Evolutionary conservation across 2,888 invertebrate species (phyloP), one percentile per base, ranked within the genome.

Genomic region (Drosophila nr. medialis): DNA sequence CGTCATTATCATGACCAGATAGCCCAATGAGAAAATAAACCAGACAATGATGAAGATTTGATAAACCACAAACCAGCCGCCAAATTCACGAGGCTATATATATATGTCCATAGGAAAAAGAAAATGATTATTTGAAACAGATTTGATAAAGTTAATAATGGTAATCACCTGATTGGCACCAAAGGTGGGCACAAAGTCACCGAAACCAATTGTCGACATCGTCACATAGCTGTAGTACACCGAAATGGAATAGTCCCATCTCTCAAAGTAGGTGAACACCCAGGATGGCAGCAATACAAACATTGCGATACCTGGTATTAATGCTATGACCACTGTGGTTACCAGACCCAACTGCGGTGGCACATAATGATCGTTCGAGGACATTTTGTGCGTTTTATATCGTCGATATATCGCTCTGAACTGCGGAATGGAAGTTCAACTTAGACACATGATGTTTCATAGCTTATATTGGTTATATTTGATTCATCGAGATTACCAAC

Each of bases 1-100:
- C 2, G 96, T 96, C 81, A 97, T 95, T 53, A 97, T 95, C 98
- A 98, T 98, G 30, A 98, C 95, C 51, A 98, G 95, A 92, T 98
- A 98, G 0, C 98, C 98, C 75, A 98, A 94, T 0, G 98, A 98
- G 89, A 98, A 97, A 71, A 98, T 97, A 62, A 98, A 97, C 98
- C 98, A 98, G 32, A 96, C 93, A 38, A 98, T 95, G 0, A 98
- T 94, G 83, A 97, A 96, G 69, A 96, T 95, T 93, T 98, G 95
- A 93, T 98, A 98, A 4, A 96, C 93, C 73, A 95, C 94, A 90
- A 95, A 95, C 91, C 95, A 95, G 4, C 93, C 83, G 15, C 96
- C 96, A 72, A 94, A 94, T 55, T 91, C 89, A 11, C 90, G 83
- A 6, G 92, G 92, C 92, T 92, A 40, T 11, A 32, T 32, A 32